These are phyloP conservation scores for Recurvirostra avosetta DNA, from an alignment of 2,113 vertebrate species.

Conservation along the genomic window DNA sequence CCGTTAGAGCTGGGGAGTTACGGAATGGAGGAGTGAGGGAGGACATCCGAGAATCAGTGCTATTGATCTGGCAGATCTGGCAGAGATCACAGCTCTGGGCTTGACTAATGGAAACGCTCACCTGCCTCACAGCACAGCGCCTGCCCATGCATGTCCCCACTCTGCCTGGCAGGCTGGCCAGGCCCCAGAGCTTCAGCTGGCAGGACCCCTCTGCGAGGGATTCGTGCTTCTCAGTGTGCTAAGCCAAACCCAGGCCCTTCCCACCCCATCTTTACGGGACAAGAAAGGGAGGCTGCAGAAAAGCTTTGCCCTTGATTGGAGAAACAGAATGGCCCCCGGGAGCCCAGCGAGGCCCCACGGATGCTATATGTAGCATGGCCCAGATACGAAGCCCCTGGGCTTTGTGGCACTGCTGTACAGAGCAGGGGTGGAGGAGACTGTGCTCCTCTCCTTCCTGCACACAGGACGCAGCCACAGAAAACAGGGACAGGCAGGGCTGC, in stretches of 20 bases:
- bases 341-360: not conserved
- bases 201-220: not conserved
- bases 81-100: not conserved
- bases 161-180: not conserved
- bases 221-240: not conserved
- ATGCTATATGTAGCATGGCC: constrained; percentile 44
- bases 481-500: not conserved
- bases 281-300: not conserved
- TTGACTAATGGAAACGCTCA: too few species aligned
- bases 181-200: not conserved
- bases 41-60: not conserved
- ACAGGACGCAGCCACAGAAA: not conserved
- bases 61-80: not conserved
- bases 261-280: not conserved
- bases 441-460: not conserved
- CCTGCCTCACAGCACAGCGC: not conserved
- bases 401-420: not conserved
- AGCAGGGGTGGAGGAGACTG: constrained; percentile 30
- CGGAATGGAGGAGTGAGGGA: not conserved
- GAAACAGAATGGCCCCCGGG: not conserved
- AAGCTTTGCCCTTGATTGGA: constrained; percentile 31
- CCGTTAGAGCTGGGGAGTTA: not conserved
- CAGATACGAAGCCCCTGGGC: constrained; percentile 25
- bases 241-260: not conserved
- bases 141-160: not conserved